Conservation (phyloP, 2,113 vertebrate species). For the Phoxinus phoxinus region DNA sequence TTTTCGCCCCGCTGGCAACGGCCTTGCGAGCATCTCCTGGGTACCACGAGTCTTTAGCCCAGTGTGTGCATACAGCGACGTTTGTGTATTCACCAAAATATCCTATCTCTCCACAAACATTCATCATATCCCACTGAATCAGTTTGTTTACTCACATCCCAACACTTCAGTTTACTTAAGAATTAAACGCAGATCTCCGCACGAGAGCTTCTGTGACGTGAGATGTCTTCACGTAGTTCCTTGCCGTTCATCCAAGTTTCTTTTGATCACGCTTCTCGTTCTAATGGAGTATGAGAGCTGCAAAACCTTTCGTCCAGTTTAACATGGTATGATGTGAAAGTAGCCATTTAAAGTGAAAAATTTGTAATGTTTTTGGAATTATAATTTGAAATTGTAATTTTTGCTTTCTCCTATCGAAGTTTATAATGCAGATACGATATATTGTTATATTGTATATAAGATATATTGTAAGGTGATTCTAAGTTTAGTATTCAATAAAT, state of each 20-base stretch:
- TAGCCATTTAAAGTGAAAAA: neutral
- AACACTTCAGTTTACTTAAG: constrained; percentile 4
- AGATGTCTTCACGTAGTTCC: constrained; percentile 2
- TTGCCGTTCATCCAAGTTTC: neutral
- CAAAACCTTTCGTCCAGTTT: neutral
- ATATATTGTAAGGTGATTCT: neutral
- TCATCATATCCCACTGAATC: constrained; percentile 16
- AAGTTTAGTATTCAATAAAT: neutral
- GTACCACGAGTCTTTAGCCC: constrained; percentile 13
- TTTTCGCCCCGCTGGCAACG: no score
- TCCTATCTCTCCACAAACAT: constrained; percentile 37
- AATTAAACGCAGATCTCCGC: constrained; percentile 25
- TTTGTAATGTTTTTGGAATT: neutral
- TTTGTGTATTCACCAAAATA: constrained; percentile 59
- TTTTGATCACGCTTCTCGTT: neutral
- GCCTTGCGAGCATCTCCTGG: neutral
- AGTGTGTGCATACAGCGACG: neutral
- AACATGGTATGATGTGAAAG: neutral
- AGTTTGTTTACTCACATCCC: constrained; percentile 36
- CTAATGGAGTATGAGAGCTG: neutral
- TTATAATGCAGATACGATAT: neutral
- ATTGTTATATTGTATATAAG: no score
- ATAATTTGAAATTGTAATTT: neutral
- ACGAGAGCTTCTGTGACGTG: constrained; percentile 17
- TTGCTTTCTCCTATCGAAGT: neutral